Evolutionary conservation across 1,140 invertebrate genomes (phyloP), one percentile per base, ranked within the genome.

Genomic region (Notospermus geniculatus): DNA sequence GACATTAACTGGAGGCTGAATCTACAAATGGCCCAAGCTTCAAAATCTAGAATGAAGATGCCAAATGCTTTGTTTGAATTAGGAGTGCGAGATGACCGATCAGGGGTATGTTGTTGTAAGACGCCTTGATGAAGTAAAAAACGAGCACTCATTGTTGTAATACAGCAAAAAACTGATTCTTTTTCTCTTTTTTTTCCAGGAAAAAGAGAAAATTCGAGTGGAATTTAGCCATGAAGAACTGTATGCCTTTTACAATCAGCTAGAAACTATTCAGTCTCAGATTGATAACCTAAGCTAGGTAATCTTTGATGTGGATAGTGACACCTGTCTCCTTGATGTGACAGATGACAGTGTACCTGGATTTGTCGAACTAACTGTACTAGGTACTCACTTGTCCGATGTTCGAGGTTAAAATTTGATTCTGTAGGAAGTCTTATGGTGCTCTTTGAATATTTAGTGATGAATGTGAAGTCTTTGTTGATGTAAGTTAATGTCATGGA

Each of bases 51-150:
- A 59, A 70, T 77, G 71, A 78, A 78, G 62, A 50, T 71, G 25
- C 76, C 77, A 17, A 78, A 77, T 62, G 76, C 77, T 19, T 67
- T 75, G 66, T 77, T 80, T 71, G 74, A 80, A 67, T 60, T 80
- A 1, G 66, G 62, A 54, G 64, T 78, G 0, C 69, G 62, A 19
- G 62, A 71, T 56, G 72, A 74, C 53, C 63, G 66, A 41, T 60
- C 62, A 9, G 59, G 67, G 59, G 75, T 73, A 59, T 50, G 63
- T 46, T 4, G n/a, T 45, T 22, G 17, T 30, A 39, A 63, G 2
- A 36, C n/a, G n/a, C n/a, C 27, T 27, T 58, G 1, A 58, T 27
- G 4, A 61, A 22, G 7, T 55, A 52, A 27, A 7, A 52, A 52
- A n/a, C n/a, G 19, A 52, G 19, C 46, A 4, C 19, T 52, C 19